Evolutionary conservation across 2,888 invertebrate genomes (phyloP).

Genomic region (Ptychoptera contaminata): DNA sequence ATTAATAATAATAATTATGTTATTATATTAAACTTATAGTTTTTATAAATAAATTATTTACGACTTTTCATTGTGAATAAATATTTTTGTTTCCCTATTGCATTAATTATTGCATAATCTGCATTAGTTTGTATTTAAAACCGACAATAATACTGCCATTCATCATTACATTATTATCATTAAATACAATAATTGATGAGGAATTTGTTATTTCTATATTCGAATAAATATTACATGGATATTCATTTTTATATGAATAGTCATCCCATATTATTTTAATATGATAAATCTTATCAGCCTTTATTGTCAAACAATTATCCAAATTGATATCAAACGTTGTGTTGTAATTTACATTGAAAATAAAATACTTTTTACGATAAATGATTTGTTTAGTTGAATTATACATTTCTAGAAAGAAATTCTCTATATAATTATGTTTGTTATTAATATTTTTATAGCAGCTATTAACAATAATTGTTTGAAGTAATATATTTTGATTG

Average conservation of each 20-base stretch:
- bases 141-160: slow-evolving; percentile 25
- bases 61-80: too few species aligned
- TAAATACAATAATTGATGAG: slow-evolving; percentile 16
- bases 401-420: slow-evolving; percentile 20
- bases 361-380: slow-evolving; percentile 7
- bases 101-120: not conserved
- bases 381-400: not conserved
- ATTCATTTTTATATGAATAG: slow-evolving; percentile 24
- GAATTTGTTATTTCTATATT: slow-evolving; percentile 7
- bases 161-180: slow-evolving; percentile 18
- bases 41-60: too few species aligned
- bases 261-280: slow-evolving; percentile 24
- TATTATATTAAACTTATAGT: too few species aligned
- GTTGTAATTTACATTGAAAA: slow-evolving; percentile 7
- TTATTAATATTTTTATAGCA: not conserved
- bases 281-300: slow-evolving; percentile 23
- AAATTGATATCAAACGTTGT: slow-evolving; percentile 16
- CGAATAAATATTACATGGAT: slow-evolving; percentile 27
- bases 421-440: slow-evolving; percentile 21
- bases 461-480: not conserved
- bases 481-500: not conserved
- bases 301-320: slow-evolving; percentile 20
- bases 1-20: too few species aligned
- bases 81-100: too few species aligned
- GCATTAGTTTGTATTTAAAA: slow-evolving; percentile 15